Evolutionary conservation across 1,140 invertebrate genomes (phyloP).

Genomic region (Lordiphosa stackelbergi): DNA sequence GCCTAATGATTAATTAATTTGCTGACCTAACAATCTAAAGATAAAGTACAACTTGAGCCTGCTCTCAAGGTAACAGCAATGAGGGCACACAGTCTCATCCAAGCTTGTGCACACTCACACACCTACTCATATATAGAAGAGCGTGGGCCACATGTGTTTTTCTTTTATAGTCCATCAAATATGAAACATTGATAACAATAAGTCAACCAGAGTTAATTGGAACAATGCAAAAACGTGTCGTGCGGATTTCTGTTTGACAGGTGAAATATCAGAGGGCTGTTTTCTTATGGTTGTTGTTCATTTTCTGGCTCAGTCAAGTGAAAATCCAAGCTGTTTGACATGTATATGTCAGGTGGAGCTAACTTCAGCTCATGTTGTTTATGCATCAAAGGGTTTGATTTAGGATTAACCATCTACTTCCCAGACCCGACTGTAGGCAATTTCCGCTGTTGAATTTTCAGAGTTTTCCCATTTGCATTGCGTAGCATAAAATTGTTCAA

Average conservation of each 20-base stretch:
- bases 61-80: constrained; percentile 19
- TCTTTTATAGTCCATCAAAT: constrained; percentile 11
- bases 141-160: constrained; percentile 1
- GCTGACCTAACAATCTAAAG: constrained; percentile 24
- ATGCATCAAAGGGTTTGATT: constrained; percentile 9
- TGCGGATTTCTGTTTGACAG: constrained; percentile 19
- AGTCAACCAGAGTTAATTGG: constrained; percentile 52
- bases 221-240: constrained; percentile 31
- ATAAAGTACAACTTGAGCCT: constrained; percentile 14
- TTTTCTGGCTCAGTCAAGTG: constrained; percentile 11
- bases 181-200: constrained; percentile 41
- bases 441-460: no score
- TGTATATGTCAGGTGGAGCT: background rate
- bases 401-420: no score
- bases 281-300: no score
- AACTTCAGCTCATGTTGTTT: constrained; percentile 6
- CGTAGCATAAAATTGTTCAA: no score
- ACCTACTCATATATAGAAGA: background rate
- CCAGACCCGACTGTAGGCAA: no score
- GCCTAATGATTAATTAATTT: constrained; percentile 54
- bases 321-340: constrained; percentile 32
- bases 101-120: constrained; percentile 10
- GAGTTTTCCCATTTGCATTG: no score
- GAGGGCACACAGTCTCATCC: background rate
- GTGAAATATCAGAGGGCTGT: background rate